Base-by-base conservation (phyloP, 2,113 vertebrate species). In the Eudyptes chrysolophus region DNA sequence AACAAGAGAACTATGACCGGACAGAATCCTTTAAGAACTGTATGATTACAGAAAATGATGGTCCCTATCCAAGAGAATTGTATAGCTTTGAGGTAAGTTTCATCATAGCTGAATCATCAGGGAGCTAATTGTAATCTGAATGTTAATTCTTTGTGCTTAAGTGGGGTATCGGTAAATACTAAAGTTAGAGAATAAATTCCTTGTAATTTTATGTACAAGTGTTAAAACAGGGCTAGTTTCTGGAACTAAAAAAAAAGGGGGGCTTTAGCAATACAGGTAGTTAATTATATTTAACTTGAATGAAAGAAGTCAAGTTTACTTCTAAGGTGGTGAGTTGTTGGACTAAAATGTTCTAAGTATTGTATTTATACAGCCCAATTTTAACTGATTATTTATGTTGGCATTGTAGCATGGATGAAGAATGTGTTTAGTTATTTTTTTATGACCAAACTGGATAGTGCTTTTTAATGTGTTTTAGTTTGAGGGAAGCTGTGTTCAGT, bases 1-100 rank as follows among this genome's bases (percentile, higher is more conserved):
- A 24, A 64, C 20, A 29, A 13, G 55, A 34, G 38, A 68, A 10
- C 30, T 24, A 13, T 38, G 78, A 16, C 42, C 66, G 34, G 68
- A 24, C 1, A 0, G 1, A 69, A 20, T 34, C 62, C 46, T 64
- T 16, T 24, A n/a, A 36, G 48, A 52, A 16, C 19, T 13, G 30
- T 2, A 6, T 29, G 44, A 13, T 7, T 8, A 1, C 11, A 15
- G 44, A 51, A 76, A 44, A 44, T 12, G 30, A n/a, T 25, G 64
- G 22, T 68, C 7, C 62, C 75, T 55, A 13, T 21, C 40, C 66
- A 42, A 64, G 57, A 60, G 34, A 60, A 55, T 46, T 68, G 71
- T 10, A 6, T 9, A 42, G 61, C 58, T 34, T 75, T 13, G 18
- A 81, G 84, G 77, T 72, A 30, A 72, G 27, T 49, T 60, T 57